These are phyloP conservation scores for Ariopsis seemanni DNA, from an alignment of 2,113 vertebrate species.

Conservation along the genomic window DNA sequence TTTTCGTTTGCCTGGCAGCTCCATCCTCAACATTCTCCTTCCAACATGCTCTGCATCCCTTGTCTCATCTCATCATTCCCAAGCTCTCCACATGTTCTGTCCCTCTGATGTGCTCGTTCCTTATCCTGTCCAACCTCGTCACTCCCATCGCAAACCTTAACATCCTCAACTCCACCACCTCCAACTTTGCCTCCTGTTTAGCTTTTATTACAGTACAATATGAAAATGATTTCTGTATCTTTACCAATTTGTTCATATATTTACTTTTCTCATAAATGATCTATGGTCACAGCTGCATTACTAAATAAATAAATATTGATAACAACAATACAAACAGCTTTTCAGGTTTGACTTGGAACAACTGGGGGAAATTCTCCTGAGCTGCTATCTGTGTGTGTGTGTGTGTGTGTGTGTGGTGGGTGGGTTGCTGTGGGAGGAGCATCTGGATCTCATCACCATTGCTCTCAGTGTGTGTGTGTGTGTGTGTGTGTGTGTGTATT, in stretches of 20 bases:
- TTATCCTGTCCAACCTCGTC: no score
- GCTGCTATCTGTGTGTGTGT: not conserved
- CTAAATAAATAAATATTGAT: not conserved
- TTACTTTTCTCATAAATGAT: not conserved
- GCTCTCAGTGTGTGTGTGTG: slow-evolving; percentile 18
- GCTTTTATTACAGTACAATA: not conserved
- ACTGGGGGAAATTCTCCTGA: not conserved
- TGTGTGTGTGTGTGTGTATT: slow-evolving; percentile 7
- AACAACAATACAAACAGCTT: no score
- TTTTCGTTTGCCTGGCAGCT: no score
- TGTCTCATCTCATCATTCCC: no score
- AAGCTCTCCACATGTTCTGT: no score
- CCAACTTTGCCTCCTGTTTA: not conserved
- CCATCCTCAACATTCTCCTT: no score
- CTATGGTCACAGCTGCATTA: not conserved
- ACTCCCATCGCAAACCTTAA: no score
- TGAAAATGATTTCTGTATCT: not conserved
- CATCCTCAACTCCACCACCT: no score
- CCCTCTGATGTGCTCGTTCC: no score
- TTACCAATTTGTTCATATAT: not conserved
- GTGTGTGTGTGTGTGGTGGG: slow-evolving; percentile 21
- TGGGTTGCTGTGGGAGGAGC: slow-evolving; percentile 21
- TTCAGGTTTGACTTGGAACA: not conserved
- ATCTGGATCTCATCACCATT: slow-evolving; percentile 29
- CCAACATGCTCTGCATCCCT: no score